These are phyloP conservation scores for Pseudoips prasinana DNA, from an alignment of 2,888 invertebrate genomes.

Conservation along the genomic window DNA sequence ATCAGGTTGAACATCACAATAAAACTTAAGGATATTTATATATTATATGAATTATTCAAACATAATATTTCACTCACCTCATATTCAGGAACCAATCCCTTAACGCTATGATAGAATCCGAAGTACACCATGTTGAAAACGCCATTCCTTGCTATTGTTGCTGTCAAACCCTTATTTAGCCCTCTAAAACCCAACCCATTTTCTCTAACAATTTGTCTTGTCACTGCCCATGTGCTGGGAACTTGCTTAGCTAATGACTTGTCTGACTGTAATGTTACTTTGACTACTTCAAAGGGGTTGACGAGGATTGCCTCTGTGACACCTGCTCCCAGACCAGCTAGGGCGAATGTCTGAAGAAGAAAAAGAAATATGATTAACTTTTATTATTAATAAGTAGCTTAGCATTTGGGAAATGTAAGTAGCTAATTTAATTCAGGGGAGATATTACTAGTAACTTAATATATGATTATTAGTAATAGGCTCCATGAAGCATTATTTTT, in stretches of 20 bases:
- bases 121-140: constrained; percentile 97
- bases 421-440: no score
- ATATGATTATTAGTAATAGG: no score
- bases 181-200: constrained; percentile 91
- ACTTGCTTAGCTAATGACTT: constrained; percentile 83
- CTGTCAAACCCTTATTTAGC: constrained; percentile 93
- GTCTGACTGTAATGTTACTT: constrained; percentile 93
- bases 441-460: no score
- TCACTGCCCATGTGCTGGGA: constrained; percentile 90
- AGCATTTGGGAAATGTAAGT: no score
- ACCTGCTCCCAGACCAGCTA: constrained; percentile 94
- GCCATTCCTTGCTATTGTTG: constrained; percentile 94
- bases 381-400: no score
- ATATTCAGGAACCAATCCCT: constrained; percentile 86
- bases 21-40: no score
- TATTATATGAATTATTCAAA: no score
- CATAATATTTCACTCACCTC: no score
- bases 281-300: constrained; percentile 97
- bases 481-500: no score
- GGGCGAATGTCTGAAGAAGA: constrained; percentile 88
- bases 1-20: no score
- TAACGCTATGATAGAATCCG: constrained; percentile 96
- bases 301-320: constrained; percentile 95
- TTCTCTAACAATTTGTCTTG: constrained; percentile 88
- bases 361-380: no score